Evolutionary conservation across 2,888 invertebrate species (phyloP), one percentile per base, ranked within the genome.

Genomic region (Drosophila picticornis): DNA sequence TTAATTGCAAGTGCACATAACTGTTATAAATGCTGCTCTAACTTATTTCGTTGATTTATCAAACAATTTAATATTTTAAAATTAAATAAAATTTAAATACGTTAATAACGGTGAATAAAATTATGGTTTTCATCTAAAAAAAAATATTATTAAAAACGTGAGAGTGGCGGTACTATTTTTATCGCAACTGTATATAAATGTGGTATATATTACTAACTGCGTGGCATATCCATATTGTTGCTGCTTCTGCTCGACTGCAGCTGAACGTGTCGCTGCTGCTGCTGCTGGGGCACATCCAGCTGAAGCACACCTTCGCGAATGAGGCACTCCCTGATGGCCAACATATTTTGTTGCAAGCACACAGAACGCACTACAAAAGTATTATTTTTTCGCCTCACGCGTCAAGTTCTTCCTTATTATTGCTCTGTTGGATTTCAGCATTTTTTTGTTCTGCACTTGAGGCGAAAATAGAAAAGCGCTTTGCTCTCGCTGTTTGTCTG

Each of bases 241-340:
- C 78, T 84, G 59, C 87, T 86, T 63, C 79, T 84, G 77, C 86
- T 88, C 16, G 72, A 62, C 58, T 84, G 72, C 63, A 85, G 67
- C 36, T 75, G 80, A 57, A 81, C 77, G 27, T 82, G 73, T 11
- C 67, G 74, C 48, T 79, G 79, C 25, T 46, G 46, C 11, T 46
- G 16, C 11, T 56, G 48, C 70, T 77, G 63, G 64, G 62, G 61
- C 38, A 66, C 72, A 73, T 85, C 85, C 69, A 90, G 74, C 81
- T 91, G 92, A 52, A 92, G 84, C 32, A 91, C 91, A 80, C 92
- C 92, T 85, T 92, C 92, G 57, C 92, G 92, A 74, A 92, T 92
- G 25, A 92, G 75, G 63, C 92, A 92, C 86, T 92, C 92, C 90
- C 92, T 92, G 61, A 92, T 84, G 80, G 92, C 92, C 75, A 92